Conservation (phyloP, 2,888 invertebrate species). For the Melikaiella ostensackeni region DNA sequence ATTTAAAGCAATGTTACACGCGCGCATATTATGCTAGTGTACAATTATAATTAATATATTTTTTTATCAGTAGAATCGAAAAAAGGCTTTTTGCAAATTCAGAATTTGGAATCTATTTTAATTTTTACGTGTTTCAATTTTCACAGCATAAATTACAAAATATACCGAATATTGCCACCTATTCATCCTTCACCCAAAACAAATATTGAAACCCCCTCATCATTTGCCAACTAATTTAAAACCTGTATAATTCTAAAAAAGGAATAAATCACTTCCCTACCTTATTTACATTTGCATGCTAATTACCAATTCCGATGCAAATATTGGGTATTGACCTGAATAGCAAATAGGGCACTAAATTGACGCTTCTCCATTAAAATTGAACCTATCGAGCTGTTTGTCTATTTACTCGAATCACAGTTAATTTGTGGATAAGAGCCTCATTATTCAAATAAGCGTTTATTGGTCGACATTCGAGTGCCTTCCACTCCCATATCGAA, state of each 20-base stretch:
- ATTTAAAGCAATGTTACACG: no score
- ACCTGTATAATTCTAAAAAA: background rate
- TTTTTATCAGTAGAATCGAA: no score
- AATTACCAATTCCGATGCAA: background rate
- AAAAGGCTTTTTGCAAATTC: no score
- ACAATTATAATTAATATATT: no score
- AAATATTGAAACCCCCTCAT: no score
- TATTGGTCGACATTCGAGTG: background rate
- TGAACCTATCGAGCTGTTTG: background rate
- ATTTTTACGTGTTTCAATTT: no score
- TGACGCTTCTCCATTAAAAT: background rate
- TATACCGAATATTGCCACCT: no score
- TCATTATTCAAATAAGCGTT: slow-evolving; percentile 16
- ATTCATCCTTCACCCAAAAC: no score
- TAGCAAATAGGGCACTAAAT: slow-evolving; percentile 9
- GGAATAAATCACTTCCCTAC: background rate
- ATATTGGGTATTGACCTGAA: slow-evolving; percentile 1
- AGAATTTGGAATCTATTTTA: no score
- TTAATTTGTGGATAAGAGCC: slow-evolving; percentile 6
- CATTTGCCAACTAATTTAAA: no score
- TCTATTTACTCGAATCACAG: slow-evolving; percentile 23
- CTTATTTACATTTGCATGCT: background rate
- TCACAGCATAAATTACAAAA: no score
- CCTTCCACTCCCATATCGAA: background rate
- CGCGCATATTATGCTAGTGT: no score